Evolutionary conservation across 2,888 invertebrate species (phyloP).

Genomic region (Phrixothrix hirtus): DNA sequence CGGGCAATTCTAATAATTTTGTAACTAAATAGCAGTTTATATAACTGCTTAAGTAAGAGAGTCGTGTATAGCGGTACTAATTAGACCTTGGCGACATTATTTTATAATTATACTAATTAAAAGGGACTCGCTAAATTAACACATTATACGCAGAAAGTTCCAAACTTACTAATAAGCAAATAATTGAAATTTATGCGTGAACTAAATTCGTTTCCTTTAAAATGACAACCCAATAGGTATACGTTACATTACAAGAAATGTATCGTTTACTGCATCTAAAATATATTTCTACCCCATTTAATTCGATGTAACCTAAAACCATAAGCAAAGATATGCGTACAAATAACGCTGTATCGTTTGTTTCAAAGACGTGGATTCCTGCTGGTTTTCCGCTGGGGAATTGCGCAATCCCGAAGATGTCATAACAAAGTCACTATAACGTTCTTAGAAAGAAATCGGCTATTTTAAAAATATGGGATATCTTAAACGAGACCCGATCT

Average conservation of each 20-base stretch:
- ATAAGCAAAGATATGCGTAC: background rate
- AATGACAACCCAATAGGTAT: constrained; percentile 10
- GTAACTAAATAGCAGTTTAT: constrained; percentile 26
- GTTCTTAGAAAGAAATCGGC: background rate
- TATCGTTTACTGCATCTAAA: background rate
- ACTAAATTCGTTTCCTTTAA: constrained; percentile 15
- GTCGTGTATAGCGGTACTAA: constrained; percentile 25
- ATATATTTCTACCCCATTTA: no score
- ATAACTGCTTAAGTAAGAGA: constrained; percentile 25
- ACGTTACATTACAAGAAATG: background rate
- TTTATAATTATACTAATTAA: constrained; percentile 32
- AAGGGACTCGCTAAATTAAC: constrained; percentile 31
- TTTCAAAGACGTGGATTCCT: background rate
- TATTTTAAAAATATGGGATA: no score
- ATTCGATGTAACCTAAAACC: no score
- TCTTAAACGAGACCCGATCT: no score
- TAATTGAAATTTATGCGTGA: constrained; percentile 28
- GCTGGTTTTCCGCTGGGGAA: background rate
- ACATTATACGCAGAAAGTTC: constrained; percentile 30
- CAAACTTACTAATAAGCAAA: constrained; percentile 28
- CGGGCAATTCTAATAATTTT: constrained; percentile 25
- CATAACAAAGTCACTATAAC: background rate
- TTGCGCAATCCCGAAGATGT: background rate
- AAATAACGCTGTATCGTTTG: background rate
- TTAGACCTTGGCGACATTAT: constrained; percentile 30